Percentiles rank a stretch among this genome's conserved stretches.
phyloP scores from a whole-genome alignment of 1,140 invertebrate species.

The Ctenoplectra terminalis region DNA sequence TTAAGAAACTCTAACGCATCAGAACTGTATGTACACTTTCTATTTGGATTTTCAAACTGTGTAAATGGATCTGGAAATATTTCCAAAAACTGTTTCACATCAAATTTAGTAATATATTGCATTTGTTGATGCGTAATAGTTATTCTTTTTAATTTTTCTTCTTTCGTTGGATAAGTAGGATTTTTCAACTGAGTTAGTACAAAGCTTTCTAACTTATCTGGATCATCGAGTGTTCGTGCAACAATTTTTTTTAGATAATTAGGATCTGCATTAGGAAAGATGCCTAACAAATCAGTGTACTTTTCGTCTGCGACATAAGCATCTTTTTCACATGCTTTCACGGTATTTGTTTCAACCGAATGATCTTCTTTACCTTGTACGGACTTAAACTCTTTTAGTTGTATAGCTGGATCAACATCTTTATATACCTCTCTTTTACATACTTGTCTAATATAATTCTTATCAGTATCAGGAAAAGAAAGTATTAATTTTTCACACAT shows the following conservation, averaged over 20 bases:
- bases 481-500: constrained; percentile 60
- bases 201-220: constrained; percentile 75
- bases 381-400: constrained; percentile 62
- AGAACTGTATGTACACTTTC: constrained; percentile 67
- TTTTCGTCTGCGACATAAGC: constrained; percentile 64
- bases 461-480: constrained; percentile 78
- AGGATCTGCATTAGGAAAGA: constrained; percentile 83
- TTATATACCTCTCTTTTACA: neutral
- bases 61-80: constrained; percentile 84
- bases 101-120: constrained; percentile 80
- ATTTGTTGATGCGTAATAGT: constrained; percentile 76
- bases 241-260: constrained; percentile 80
- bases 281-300: constrained; percentile 75
- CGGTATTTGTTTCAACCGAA: constrained; percentile 11
- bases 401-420: neutral
- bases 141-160: constrained; percentile 79
- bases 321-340: constrained; percentile 22
- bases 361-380: constrained; percentile 53
- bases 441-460: constrained; percentile 75
- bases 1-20: constrained; percentile 77
- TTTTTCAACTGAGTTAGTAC: constrained; percentile 77
- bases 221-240: constrained; percentile 62
- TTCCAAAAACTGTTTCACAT: constrained; percentile 83
- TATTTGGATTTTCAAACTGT: constrained; percentile 81
- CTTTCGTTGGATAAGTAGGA: constrained; percentile 83